These are phyloP conservation scores for Ptiloglossa arizonensis DNA, from an alignment of 1,140 invertebrate species.

Conservation along the genomic window DNA sequence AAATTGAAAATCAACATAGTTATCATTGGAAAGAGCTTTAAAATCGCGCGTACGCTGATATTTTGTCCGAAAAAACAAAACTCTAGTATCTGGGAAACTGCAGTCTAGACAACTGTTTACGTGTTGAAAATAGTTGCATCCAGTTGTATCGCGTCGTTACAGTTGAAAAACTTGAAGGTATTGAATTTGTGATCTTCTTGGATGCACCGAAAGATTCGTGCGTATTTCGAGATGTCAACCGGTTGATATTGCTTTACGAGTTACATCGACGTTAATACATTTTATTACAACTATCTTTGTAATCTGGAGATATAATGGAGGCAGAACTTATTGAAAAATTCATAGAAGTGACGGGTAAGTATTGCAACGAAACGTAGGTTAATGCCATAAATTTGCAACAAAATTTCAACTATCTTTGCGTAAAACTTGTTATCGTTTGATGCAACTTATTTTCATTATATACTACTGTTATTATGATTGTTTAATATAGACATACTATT, in stretches of 20 bases:
- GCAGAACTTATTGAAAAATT: conserved; percentile 76
- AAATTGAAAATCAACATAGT: no score
- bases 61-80: no score
- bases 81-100: background rate
- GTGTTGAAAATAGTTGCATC: background rate
- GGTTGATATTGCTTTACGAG: background rate
- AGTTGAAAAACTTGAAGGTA: background rate
- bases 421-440: background rate
- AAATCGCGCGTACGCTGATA: no score
- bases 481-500: no score
- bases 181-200: background rate
- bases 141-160: background rate
- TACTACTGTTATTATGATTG: background rate
- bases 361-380: background rate
- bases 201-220: background rate
- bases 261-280: background rate
- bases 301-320: conserved; percentile 68
- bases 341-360: conserved; percentile 77
- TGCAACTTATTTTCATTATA: background rate
- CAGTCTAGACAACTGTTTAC: conserved; percentile 13
- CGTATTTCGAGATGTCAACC: background rate
- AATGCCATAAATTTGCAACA: background rate
- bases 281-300: background rate
- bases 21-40: no score
- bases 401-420: background rate